Evolutionary conservation across 2,113 vertebrate genomes (phyloP).

Genomic region (Alectura lathami): DNA sequence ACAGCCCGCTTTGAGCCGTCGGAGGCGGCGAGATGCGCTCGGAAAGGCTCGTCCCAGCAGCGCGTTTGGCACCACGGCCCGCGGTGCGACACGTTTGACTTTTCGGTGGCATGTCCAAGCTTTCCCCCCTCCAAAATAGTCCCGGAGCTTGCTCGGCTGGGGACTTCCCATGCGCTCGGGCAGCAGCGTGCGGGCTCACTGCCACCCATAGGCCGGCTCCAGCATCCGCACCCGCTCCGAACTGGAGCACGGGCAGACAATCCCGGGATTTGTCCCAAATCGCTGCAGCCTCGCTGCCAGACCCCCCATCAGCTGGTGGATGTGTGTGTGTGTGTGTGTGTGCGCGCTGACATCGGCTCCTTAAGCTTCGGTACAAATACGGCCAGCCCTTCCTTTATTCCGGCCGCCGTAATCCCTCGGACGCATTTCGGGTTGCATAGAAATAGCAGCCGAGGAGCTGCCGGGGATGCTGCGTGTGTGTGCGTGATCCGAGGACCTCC

Average conservation of each 20-base stretch:
- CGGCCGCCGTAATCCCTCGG: conserved; percentile 43
- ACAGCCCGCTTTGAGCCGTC: not conserved
- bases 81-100: fast-evolving
- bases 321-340: not conserved
- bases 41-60: not conserved
- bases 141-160: not conserved
- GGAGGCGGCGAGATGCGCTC: not conserved
- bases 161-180: not conserved
- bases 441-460: not conserved
- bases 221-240: conserved; percentile 33
- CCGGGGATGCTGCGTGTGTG: not conserved
- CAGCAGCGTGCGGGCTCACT: conserved; percentile 70
- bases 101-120: not conserved
- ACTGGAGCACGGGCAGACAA: conserved; percentile 52
- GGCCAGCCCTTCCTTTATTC: conserved; percentile 34
- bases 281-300: conserved; percentile 47
- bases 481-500: not conserved
- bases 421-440: not conserved
- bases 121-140: fast-evolving
- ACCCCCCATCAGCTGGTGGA: conserved; percentile 23
- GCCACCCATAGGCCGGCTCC: conserved; percentile 71
- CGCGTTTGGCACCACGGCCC: not conserved
- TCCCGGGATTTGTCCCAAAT: conserved; percentile 66
- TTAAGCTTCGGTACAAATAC: conserved; percentile 56
- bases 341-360: not conserved